A percentile compares a stretch with the other conserved stretches of the same genome.
Conservation (phyloP, 2,797 vertebrate genomes). For the Botia almorhae region DNA sequence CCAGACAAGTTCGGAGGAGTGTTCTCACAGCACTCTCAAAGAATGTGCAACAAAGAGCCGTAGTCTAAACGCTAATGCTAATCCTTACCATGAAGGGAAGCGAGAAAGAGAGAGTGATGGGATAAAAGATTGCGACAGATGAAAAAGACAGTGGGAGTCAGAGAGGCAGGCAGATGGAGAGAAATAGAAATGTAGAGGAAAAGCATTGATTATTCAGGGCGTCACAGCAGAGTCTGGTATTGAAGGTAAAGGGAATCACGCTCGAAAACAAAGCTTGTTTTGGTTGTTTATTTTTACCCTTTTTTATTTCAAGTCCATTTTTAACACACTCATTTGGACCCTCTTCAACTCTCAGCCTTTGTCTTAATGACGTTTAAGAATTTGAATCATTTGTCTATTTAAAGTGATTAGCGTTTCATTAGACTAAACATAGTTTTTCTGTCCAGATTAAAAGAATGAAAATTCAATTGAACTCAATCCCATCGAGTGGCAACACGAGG, state of each 20-base stretch:
- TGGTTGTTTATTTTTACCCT: neutral
- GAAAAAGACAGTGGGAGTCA: slow-evolving; percentile 29
- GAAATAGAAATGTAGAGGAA: slow-evolving; percentile 32
- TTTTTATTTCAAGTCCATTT: neutral
- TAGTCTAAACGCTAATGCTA: slow-evolving; percentile 32
- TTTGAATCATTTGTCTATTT: slow-evolving; percentile 28
- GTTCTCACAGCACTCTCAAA: slow-evolving; percentile 37
- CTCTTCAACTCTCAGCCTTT: neutral
- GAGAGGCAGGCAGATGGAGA: slow-evolving; percentile 40
- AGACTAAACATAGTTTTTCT: slow-evolving; percentile 14
- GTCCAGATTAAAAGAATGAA: slow-evolving; percentile 19
- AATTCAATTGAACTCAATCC: slow-evolving; percentile 33
- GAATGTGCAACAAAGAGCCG: slow-evolving; percentile 17
- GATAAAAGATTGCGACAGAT: slow-evolving; percentile 23
- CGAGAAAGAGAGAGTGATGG: slow-evolving; percentile 44
- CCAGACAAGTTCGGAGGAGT: slow-evolving; percentile 3
- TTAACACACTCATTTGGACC: neutral
- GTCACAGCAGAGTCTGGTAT: neutral
- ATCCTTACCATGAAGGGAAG: slow-evolving; percentile 34
- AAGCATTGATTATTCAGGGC: slow-evolving; percentile 4
- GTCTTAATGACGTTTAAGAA: slow-evolving; percentile 11
- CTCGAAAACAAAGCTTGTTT: too few relatives aligned
- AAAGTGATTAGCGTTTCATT: slow-evolving; percentile 28
- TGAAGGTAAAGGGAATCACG: neutral
- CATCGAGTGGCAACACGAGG: slow-evolving; percentile 19